Evolutionary conservation across 2,888 invertebrate genomes (phyloP), one percentile per base, ranked within the genome.

Genomic region (Philereme transversata): DNA sequence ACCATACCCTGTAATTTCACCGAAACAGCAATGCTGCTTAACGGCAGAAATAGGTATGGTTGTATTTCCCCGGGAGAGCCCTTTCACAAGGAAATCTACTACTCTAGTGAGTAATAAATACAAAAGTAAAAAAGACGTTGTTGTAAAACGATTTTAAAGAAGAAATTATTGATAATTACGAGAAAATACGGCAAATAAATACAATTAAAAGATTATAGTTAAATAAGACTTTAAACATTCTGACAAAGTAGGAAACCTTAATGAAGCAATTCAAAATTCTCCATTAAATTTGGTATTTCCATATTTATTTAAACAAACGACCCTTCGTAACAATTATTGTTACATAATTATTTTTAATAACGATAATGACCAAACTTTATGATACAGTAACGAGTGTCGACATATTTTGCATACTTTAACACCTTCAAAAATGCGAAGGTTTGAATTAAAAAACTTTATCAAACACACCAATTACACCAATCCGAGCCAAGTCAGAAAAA

Each of bases 361-460:
- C 73, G 72, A 71, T 75, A 76, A 78, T 75, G 74, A 74, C 65
- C 53, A 57, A 60, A 67, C 60, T 49, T 63, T 72, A 71, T 70
- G 70, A 71, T 71, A 72, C 56, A 51, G 68, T 79, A 77, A 81
- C 71, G 69, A 77, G 75, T 57, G 65, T 67, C 69, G 65, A 66
- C 72, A 75, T 81, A 76, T 74, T 80, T 79, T 73, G 71, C 74
- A 81, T 81, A 77, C 69, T 79, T 86, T 83, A 74, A 83, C 86
- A 86, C 85, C 81, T 83, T 67, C 64, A 74, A 79, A 74, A 79
- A 81, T 83, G 78, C 77, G 78, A 83, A 79, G 82, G 79, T 67
- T 77, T 71, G 65, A 69, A 70, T 76, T 76, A 71, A 72, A 22
- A 69, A 69, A 64, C 48, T 64, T 60, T 46, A 47, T n/a, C n/a